phyloP scores from a whole-genome alignment of 1,140 invertebrate species.

The Cylas formicarius region DNA sequence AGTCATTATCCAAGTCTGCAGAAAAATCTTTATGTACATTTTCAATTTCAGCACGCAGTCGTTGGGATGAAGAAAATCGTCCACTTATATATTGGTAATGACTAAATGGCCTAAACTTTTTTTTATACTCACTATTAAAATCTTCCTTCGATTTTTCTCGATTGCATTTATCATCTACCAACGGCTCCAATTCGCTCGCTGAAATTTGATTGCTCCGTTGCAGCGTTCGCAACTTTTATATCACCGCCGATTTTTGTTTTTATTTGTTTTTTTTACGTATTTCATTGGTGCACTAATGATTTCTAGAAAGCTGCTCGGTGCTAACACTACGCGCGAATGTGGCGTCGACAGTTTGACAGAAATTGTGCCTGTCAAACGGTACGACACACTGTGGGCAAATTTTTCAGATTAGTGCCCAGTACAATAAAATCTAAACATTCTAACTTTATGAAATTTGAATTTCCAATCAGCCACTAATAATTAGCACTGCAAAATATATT shows the following conservation, averaged over 20 bases:
- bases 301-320: no score
- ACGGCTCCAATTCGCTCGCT: conserved; percentile 65
- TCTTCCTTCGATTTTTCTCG: conserved; percentile 53
- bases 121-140: conserved; percentile 69
- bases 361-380: no score
- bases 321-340: no score
- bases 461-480: no score
- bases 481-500: no score
- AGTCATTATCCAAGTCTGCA: conserved; percentile 40
- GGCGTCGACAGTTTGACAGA: no score
- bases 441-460: no score
- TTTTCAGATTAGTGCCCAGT: no score
- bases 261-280: background rate
- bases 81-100: conserved; percentile 72
- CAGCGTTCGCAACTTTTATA: background rate
- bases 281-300: background rate
- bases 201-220: background rate
- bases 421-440: no score
- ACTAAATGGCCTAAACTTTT: conserved; percentile 74
- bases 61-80: conserved; percentile 49
- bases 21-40: conserved; percentile 33
- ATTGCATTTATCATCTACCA: conserved; percentile 61
- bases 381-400: no score
- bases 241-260: no score
- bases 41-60: conserved; percentile 45